These are phyloP conservation scores for Ornithoptera alexandrae DNA, from an alignment of 2,888 invertebrate genomes.

Conservation along the genomic window DNA sequence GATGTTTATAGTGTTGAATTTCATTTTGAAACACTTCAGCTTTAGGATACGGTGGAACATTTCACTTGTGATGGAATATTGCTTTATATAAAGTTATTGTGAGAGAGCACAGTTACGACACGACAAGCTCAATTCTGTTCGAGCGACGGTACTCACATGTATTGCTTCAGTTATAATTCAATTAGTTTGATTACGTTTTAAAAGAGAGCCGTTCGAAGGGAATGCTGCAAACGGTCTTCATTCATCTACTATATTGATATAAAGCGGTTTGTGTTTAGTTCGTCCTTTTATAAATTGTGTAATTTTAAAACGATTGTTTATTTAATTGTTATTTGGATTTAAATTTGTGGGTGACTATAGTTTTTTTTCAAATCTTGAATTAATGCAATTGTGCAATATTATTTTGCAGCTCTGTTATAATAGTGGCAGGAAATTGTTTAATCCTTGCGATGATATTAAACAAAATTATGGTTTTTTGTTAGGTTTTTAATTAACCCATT, in stretches of 20 bases:
- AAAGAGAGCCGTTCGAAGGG: conserved; percentile 13
- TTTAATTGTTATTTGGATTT: too few species aligned
- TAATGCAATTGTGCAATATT: too few species aligned
- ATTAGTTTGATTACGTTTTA: conserved; percentile 29
- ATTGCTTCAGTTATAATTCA: conserved; percentile 30
- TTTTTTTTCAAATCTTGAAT: too few species aligned
- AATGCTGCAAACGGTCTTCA: not conserved
- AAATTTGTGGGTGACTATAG: too few species aligned
- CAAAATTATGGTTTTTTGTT: too few species aligned
- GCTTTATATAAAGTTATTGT: not conserved
- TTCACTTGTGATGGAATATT: not conserved
- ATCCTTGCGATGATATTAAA: too few species aligned
- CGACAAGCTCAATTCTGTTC: conserved; percentile 19
- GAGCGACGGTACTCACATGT: conserved; percentile 20
- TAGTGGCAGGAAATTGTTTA: too few species aligned
- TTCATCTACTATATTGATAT: not conserved
- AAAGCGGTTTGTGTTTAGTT: too few species aligned
- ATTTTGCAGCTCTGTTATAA: too few species aligned
- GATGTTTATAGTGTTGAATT: conserved; percentile 16
- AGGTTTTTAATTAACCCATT: too few species aligned
- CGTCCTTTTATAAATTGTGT: too few species aligned
- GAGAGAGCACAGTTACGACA: conserved; percentile 1
- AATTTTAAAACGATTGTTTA: too few species aligned
- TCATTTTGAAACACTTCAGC: conserved; percentile 4
- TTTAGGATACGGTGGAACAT: conserved; percentile 4